Evolutionary conservation across 2,888 invertebrate species (phyloP), one percentile per base, ranked within the genome.

Genomic region (Apamea anceps): DNA sequence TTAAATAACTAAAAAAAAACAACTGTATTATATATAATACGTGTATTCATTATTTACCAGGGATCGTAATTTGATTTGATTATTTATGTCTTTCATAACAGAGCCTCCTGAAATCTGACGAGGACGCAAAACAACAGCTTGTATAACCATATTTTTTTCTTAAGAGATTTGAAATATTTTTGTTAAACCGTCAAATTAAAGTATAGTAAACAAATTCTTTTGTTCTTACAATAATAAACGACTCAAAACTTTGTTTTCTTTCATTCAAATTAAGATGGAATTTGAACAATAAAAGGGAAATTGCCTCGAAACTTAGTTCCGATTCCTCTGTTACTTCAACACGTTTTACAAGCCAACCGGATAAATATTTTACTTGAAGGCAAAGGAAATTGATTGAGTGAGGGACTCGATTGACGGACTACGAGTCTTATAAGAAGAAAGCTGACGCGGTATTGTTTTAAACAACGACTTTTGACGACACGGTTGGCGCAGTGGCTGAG

Each of bases 311-410:
- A 81, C 77, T 77, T 37, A 66, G 25, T 86, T 75, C 57, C n/a
- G 28, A 79, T 71, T 60, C 71, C 67, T 66, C 79, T 85, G 78
- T 85, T 65, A 77, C 67, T 75, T 57, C 57, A n/a, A 71, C 80
- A 77, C 75, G 77, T 70, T 78, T 78, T 72, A 82, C 82, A 78
- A 74, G 73, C 13, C 48, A 71, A 66, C 63, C 42, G 62, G 85
- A 87, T 77, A 76, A 86, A 84, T 87, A 81, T 81, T 80, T 87
- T 67, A 78, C 76, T 88, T 60, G 63, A 54, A 77, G 42, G 66
- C 75, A 57, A 72, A 76, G 54, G 32, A 65, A 75, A 75, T 70
- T 67, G 79, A 68, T 68, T 48, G 72, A 82, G 60, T 71, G 45
- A 67, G 65, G 37, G 45, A 21, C 63, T 60, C 68, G 15, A 77